phyloP scores from a whole-genome alignment of 2,797 vertebrate species.

The Enteromius viviparus region DNA sequence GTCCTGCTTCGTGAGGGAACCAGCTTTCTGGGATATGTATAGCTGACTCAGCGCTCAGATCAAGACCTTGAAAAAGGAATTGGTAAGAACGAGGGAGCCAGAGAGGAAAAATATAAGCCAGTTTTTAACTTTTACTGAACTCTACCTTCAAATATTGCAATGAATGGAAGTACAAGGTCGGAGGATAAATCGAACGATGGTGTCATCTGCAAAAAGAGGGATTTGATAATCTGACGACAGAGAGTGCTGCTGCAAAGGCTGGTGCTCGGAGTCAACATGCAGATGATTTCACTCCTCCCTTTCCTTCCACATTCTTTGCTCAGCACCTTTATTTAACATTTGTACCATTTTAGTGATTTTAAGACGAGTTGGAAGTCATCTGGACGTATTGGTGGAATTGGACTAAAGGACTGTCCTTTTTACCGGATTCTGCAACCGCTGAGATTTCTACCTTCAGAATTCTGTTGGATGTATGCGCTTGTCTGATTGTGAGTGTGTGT shows the following conservation, averaged over 20 bases:
- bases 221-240: slow-evolving; percentile 49
- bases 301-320: slow-evolving; percentile 55
- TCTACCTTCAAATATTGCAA: slow-evolving; percentile 7
- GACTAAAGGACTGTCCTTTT: slow-evolving; percentile 58
- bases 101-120: slow-evolving; percentile 22
- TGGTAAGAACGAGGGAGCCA: slow-evolving; percentile 11
- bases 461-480: slow-evolving; percentile 60
- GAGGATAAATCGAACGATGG: slow-evolving; percentile 14
- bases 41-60: slow-evolving; percentile 65
- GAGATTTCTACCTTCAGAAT: slow-evolving; percentile 52
- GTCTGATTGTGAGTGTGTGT: slow-evolving; percentile 48
- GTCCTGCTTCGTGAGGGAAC: slow-evolving; percentile 6
- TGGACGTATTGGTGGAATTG: slow-evolving; percentile 47
- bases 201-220: slow-evolving; percentile 38
- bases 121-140: slow-evolving; percentile 29
- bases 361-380: slow-evolving; percentile 53
- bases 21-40: slow-evolving; percentile 52
- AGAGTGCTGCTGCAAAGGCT: slow-evolving; percentile 57
- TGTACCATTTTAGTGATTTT: slow-evolving; percentile 42
- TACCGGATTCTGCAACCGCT: slow-evolving; percentile 43
- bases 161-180: not conserved
- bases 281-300: slow-evolving; percentile 65
- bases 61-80: slow-evolving; percentile 43
- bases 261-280: slow-evolving; percentile 47
- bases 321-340: slow-evolving; percentile 52